Conservation (phyloP, 2,113 vertebrate genomes). For the Epinephelus moara region DNA sequence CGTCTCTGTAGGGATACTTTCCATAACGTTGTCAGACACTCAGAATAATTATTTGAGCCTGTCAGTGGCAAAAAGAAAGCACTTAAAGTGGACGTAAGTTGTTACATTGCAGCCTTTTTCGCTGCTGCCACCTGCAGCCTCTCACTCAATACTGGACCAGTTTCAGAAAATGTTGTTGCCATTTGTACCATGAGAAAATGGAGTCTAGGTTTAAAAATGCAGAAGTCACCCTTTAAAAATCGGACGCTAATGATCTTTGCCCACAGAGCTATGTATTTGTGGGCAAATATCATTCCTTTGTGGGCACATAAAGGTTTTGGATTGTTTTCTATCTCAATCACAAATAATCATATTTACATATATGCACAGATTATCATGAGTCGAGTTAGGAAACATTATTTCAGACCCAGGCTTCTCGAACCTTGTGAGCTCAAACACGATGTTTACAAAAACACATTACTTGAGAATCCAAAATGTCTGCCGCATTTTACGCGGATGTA, state of each 20-base stretch:
- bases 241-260: constrained; percentile 20
- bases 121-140: too few species aligned
- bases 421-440: not conserved
- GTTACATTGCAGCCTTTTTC: too few species aligned
- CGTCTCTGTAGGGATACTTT: too few species aligned
- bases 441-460: constrained; percentile 36
- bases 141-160: too few species aligned
- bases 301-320: constrained; percentile 8
- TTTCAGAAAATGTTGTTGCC: too few species aligned
- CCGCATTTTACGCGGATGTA: not conserved
- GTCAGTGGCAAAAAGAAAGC: too few species aligned
- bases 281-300: constrained; percentile 36
- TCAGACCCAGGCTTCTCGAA: not conserved
- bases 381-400: not conserved
- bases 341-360: constrained; percentile 18
- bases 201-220: too few species aligned
- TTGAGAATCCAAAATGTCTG: constrained; percentile 3
- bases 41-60: too few species aligned
- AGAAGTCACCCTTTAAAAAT: not conserved
- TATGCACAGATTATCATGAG: constrained; percentile 30
- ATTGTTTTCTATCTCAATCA: not conserved
- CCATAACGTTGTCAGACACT: too few species aligned
- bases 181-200: too few species aligned
- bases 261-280: constrained; percentile 6
- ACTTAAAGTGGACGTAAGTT: too few species aligned